These are phyloP conservation scores for Malaclemys terrapin DNA, from an alignment of 2,113 vertebrate genomes.

Conservation along the genomic window DNA sequence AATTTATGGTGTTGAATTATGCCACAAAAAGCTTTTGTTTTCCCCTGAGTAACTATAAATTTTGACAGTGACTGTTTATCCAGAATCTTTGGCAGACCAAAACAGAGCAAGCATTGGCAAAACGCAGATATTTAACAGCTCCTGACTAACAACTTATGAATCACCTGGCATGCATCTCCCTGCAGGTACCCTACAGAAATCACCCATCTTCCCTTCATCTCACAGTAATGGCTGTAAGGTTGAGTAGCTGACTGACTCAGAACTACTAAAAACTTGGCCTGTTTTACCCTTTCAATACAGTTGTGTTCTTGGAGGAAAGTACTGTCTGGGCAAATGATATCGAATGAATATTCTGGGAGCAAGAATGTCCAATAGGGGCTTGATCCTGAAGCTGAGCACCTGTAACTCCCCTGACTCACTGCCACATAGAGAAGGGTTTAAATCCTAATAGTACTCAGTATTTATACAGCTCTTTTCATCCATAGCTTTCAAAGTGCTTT, in stretches of 20 bases:
- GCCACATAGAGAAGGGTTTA: not conserved
- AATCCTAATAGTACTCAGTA: not conserved
- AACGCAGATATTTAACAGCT: constrained; percentile 60
- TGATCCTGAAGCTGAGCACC: not conserved
- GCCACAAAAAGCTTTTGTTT: constrained; percentile 74
- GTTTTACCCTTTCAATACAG: not conserved
- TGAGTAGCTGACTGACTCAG: not conserved
- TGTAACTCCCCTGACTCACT: not conserved
- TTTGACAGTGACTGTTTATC: constrained; percentile 70
- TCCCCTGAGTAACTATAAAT: constrained; percentile 72
- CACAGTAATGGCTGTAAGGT: not conserved
- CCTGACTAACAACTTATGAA: constrained; percentile 58
- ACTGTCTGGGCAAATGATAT: not conserved
- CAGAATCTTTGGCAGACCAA: constrained; percentile 67
- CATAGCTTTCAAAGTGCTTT: not conserved
- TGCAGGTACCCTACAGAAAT: constrained; percentile 3
- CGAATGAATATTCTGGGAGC: not conserved
- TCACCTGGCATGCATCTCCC: constrained; percentile 41
- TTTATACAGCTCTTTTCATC: not conserved
- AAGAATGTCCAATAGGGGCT: not conserved
- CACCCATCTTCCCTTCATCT: constrained; percentile 7
- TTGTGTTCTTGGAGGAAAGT: not conserved
- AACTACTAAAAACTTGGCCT: not conserved
- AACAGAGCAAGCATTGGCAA: constrained; percentile 52
- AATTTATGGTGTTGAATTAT: constrained; percentile 72